A percentile compares a stretch with the other conserved stretches of the same genome.
Evolutionary conservation across 1,140 invertebrate genomes (phyloP).

Genomic region (Pseudomyrmex cubaensis): DNA sequence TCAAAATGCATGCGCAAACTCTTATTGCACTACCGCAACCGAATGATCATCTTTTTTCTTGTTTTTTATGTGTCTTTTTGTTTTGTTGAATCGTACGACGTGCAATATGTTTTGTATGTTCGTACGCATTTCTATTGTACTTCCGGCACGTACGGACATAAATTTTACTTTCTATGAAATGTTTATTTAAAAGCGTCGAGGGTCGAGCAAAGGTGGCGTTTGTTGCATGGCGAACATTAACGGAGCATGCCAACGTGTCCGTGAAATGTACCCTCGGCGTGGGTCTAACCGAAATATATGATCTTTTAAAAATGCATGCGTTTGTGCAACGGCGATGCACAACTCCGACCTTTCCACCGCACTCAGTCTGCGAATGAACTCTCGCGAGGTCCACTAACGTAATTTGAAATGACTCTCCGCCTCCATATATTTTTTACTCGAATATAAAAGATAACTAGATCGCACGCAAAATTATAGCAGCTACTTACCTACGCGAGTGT

Average conservation of each 20-base stretch:
- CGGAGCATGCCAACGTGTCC: slow-evolving; percentile 51
- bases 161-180: slow-evolving; percentile 49
- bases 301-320: slow-evolving; percentile 54
- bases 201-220: slow-evolving; percentile 40
- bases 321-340: slow-evolving; percentile 43
- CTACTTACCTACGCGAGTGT: background rate
- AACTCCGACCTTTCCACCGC: slow-evolving; percentile 37
- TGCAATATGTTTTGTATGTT: background rate
- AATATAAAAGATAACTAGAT: background rate
- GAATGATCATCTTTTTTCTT: too few species aligned
- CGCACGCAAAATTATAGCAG: slow-evolving; percentile 2
- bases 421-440: slow-evolving; percentile 15
- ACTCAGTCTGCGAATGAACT: slow-evolving; percentile 45
- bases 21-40: background rate
- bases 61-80: slow-evolving; percentile 24
- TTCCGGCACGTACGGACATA: background rate
- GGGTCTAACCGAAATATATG: slow-evolving; percentile 55
- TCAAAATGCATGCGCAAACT: background rate
- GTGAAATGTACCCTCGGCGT: slow-evolving; percentile 48
- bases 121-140: slow-evolving; percentile 8
- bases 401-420: slow-evolving; percentile 13
- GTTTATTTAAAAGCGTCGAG: slow-evolving; percentile 42
- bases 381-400: slow-evolving; percentile 38
- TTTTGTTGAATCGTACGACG: slow-evolving; percentile 10
- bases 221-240: slow-evolving; percentile 54